Percentiles rank a stretch among this genome's conserved stretches.
These are phyloP conservation scores for Tetragonisca angustula DNA, from an alignment of 2,888 invertebrate species.

Conservation along the genomic window DNA sequence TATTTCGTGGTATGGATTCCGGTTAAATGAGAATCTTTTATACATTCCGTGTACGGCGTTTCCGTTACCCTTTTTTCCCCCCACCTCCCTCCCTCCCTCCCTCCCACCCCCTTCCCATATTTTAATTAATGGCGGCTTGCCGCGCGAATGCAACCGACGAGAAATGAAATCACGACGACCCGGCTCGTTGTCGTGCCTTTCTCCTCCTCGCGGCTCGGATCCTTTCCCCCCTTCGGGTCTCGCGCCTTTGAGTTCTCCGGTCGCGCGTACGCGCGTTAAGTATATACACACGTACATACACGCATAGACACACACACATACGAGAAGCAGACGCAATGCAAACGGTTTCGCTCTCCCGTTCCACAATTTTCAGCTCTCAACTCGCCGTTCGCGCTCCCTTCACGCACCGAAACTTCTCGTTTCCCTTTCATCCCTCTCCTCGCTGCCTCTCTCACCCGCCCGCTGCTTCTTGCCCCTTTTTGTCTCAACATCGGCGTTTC, in stretches of 20 bases:
- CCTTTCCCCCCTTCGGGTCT: slow-evolving; percentile 10
- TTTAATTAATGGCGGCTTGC: slow-evolving; percentile 76
- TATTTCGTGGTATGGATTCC: slow-evolving; percentile 63
- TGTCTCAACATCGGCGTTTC: slow-evolving; percentile 29
- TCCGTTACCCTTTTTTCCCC: slow-evolving; percentile 69
- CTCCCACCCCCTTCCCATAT: slow-evolving; percentile 59
- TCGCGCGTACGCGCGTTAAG: slow-evolving; percentile 6
- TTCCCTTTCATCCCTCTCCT: slow-evolving; percentile 23
- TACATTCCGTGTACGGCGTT: slow-evolving; percentile 74
- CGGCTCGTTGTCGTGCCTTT: slow-evolving; percentile 42
- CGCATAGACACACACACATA: not conserved
- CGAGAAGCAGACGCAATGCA: slow-evolving; percentile 24
- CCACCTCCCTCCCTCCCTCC: no score
- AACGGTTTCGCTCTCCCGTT: slow-evolving; percentile 27
- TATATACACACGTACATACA: not conserved
- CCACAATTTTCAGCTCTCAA: slow-evolving; percentile 29
- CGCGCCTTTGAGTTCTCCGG: slow-evolving; percentile 31
- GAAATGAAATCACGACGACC: slow-evolving; percentile 70
- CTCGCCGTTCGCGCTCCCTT: slow-evolving; percentile 8
- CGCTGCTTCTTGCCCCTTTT: slow-evolving; percentile 27
- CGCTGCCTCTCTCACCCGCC: not conserved
- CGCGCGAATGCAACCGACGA: slow-evolving; percentile 64
- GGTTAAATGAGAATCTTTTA: slow-evolving; percentile 79
- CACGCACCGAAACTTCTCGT: slow-evolving; percentile 12
- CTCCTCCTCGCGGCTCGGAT: slow-evolving; percentile 15